phyloP scores from a whole-genome alignment of 2,888 invertebrate species.

The Cistogaster globosa region DNA sequence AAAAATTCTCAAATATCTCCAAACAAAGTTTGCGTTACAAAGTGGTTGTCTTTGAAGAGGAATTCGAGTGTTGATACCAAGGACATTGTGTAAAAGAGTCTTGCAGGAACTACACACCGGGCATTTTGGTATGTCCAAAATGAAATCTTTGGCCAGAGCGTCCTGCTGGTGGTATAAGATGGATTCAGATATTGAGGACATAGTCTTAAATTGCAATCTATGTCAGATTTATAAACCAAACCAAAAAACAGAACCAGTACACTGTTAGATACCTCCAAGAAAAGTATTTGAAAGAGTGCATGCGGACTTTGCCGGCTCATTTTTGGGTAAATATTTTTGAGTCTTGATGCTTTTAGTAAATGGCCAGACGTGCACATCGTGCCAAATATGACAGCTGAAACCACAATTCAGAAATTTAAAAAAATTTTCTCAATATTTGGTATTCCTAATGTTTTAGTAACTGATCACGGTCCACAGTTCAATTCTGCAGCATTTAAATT shows the following conservation, averaged over 20 bases:
- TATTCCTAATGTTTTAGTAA: slow-evolving; percentile 41
- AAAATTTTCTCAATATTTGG: slow-evolving; percentile 62
- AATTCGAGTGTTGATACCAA: too few species aligned
- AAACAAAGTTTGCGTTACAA: too few species aligned
- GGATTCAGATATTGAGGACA: slow-evolving; percentile 17
- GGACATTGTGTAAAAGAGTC: background rate
- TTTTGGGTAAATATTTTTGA: slow-evolving; percentile 18
- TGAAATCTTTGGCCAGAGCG: background rate
- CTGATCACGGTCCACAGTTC: slow-evolving; percentile 54
- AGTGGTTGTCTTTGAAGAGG: too few species aligned
- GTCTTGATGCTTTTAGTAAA: slow-evolving; percentile 65
- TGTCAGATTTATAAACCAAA: background rate
- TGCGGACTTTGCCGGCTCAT: slow-evolving; percentile 57
- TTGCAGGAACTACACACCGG: background rate
- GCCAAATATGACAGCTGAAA: too few species aligned
- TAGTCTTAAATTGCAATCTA: background rate
- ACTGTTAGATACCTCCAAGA: background rate
- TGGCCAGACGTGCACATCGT: slow-evolving; percentile 74
- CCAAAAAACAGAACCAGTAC: slow-evolving; percentile 2
- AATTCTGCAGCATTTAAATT: slow-evolving; percentile 36
- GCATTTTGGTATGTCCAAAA: background rate
- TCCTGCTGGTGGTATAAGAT: background rate
- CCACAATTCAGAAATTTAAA: slow-evolving; percentile 46
- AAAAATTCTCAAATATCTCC: too few species aligned
- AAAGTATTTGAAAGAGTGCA: slow-evolving; percentile 50